These are phyloP conservation scores for Oceanites oceanicus DNA, from an alignment of 2,113 vertebrate species.

Conservation along the genomic window DNA sequence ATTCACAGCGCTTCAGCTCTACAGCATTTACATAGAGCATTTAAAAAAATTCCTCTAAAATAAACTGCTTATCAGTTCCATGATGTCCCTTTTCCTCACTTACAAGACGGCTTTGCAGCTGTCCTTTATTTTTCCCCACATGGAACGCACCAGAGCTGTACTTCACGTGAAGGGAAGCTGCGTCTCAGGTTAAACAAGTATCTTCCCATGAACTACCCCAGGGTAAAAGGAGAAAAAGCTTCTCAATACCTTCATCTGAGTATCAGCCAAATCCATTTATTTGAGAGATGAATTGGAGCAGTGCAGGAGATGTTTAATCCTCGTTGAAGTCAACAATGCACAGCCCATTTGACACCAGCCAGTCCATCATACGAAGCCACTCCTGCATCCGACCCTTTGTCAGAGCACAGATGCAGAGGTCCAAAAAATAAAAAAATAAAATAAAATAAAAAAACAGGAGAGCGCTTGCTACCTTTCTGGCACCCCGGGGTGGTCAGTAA, in stretches of 20 bases:
- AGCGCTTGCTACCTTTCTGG: background rate
- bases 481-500: background rate
- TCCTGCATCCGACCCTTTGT: background rate
- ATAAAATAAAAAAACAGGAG: background rate
- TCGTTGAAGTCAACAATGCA: accelerated
- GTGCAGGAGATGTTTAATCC: background rate
- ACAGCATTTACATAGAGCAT: background rate
- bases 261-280: background rate
- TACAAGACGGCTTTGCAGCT: background rate
- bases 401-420: background rate
- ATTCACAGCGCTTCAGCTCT: background rate
- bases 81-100: accelerated
- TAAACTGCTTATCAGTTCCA: background rate
- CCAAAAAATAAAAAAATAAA: background rate
- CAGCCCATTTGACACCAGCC: background rate
- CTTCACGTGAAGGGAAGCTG: accelerated
- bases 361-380: accelerated
- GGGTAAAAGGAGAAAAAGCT: background rate
- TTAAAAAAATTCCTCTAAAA: background rate
- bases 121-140: accelerated
- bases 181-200: accelerated
- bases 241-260: background rate
- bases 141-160: accelerated
- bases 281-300: accelerated
- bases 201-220: background rate